Base-by-base conservation (phyloP, 2,797 vertebrate genomes). In the Coregonus sp. region DNA sequence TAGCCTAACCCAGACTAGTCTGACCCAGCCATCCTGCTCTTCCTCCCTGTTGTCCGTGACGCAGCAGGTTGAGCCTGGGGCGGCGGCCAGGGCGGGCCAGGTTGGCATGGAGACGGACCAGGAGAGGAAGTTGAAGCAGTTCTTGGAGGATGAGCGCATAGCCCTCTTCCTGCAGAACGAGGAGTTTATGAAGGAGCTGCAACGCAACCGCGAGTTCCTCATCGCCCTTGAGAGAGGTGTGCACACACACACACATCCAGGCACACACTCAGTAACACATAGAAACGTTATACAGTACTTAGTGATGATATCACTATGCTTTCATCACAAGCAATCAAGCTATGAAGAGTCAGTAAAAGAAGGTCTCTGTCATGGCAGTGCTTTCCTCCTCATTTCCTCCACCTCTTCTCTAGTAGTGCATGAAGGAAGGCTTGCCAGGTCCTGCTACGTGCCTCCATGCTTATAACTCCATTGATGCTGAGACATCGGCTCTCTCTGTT, bases 121-220 rank as follows among this genome's bases (percentile, higher is more conserved):
- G 88, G 97, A 98, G 85, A 93, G 94, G 67, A 96, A 95, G 11
- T 94, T 97, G 87, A 98, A 97, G 90, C 97, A 98, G 92, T 99
- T 98, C 88, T 90, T 98, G 86, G 96, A 98, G 74, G 98, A 99
- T 0, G 98, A 99, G 88, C 94, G 97, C 54, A 97, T 99, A 0
- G 98, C 98, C 0, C 96, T 99, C 37, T 98, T 98, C 85, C 93
- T 99, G 83, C 98, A 99, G 89, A 99, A 99, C 0, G 97, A 98
- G 67, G 98, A 99, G 92, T 99, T 99, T 85, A 97, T 99, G 98
- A 97, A 92, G 86, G 98, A 99, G 86, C 93, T 99, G 74, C 97
- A 98, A 87, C 95, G 97, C 68, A 99, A 99, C 89, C 90, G 96
- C 0, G 98, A 99, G 81, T 99, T 99, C 89, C 96, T 99, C 37